Percentiles rank a stretch among this genome's conserved stretches.
Conservation (phyloP, 2,797 vertebrate genomes). For the Limosa lapponica region DNA sequence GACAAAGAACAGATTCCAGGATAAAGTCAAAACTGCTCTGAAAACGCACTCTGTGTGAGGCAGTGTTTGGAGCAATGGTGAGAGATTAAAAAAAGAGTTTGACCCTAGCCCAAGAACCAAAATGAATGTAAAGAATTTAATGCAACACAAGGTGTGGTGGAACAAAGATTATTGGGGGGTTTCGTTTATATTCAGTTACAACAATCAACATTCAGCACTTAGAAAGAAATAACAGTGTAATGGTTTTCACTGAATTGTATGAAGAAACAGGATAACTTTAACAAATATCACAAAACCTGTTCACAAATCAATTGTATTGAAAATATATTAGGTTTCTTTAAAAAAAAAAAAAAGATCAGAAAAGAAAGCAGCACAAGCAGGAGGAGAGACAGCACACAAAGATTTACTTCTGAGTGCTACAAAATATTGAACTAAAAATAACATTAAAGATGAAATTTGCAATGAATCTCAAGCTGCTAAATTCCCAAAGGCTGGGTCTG, state of each 20-base stretch:
- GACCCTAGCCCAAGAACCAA: not conserved
- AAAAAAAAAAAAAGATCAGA: slow-evolving; percentile 59
- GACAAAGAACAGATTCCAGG: not conserved
- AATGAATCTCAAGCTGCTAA: slow-evolving; percentile 83
- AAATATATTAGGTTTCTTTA: slow-evolving; percentile 75
- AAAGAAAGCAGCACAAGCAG: slow-evolving; percentile 54
- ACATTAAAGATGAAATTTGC: slow-evolving; percentile 85
- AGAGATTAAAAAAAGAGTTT: not conserved
- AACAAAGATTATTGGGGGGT: not conserved
- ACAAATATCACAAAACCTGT: slow-evolving; percentile 57
- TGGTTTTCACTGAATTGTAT: slow-evolving; percentile 12
- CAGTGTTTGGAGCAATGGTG: not conserved
- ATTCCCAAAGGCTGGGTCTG: slow-evolving; percentile 83
- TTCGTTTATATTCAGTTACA: slow-evolving; percentile 16
- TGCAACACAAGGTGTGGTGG: not conserved
- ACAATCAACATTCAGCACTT: slow-evolving; percentile 34
- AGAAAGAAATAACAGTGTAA: not conserved
- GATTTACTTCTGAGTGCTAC: slow-evolving; percentile 83
- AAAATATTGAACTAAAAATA: slow-evolving; percentile 86
- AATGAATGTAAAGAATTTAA: not conserved
- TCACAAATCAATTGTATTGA: slow-evolving; percentile 78
- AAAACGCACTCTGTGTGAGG: not conserved
- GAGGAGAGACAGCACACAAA: slow-evolving; percentile 70
- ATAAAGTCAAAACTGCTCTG: not conserved
- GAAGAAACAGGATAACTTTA: slow-evolving; percentile 35